Evolutionary conservation across 2,888 invertebrate genomes (phyloP).

Genomic region (Cataglyphis livida): DNA sequence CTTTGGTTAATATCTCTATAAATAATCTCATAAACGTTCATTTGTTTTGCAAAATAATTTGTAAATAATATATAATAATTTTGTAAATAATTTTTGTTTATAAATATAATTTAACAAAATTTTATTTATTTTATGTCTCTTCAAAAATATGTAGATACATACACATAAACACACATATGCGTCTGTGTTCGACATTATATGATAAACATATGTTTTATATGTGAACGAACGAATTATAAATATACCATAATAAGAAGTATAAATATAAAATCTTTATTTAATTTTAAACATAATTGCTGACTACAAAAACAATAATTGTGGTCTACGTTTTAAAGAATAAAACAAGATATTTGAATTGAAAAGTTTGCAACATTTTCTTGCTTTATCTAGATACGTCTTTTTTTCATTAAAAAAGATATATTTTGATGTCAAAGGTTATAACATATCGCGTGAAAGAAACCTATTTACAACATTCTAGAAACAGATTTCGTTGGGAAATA

Average conservation of each 20-base stretch:
- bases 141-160: background rate
- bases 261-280: background rate
- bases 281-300: background rate
- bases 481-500: conserved; percentile 22
- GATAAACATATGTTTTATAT: background rate
- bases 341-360: background rate
- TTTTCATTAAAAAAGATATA: conserved; percentile 26
- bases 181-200: background rate
- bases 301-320: background rate
- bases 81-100: background rate
- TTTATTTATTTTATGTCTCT: background rate
- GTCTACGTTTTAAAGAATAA: background rate
- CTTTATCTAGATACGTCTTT: background rate
- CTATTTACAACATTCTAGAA: conserved; percentile 32
- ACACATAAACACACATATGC: background rate
- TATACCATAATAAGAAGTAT: background rate
- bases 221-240: background rate
- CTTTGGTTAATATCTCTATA: conserved; percentile 37
- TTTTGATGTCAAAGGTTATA: conserved; percentile 24
- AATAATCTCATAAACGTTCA: conserved; percentile 9
- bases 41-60: background rate
- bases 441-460: conserved; percentile 27
- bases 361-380: background rate
- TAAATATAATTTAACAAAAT: conserved; percentile 13
- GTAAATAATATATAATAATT: too few species aligned